Conservation (phyloP, 2,888 invertebrate species). For the Lithodes maja region DNA sequence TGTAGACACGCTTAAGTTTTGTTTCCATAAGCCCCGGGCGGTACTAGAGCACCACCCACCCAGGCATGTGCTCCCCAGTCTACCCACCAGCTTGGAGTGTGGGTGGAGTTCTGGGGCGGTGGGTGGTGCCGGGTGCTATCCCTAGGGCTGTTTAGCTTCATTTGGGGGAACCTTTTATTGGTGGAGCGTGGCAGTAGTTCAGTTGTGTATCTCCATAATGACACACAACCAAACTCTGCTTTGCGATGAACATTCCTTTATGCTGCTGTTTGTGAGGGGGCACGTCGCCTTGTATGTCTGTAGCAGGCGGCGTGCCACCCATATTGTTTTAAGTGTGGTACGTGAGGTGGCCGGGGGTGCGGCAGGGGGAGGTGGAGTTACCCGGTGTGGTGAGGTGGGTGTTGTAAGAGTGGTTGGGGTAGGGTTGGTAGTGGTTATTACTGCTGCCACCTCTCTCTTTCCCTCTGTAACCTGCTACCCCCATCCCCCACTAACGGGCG, state of each 20-base stretch:
- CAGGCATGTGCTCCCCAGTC: constrained; percentile 14
- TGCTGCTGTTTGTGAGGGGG: constrained; percentile 58
- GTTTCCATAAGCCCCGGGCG: constrained; percentile 46
- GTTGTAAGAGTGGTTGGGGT: background rate
- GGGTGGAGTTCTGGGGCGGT: constrained; percentile 23
- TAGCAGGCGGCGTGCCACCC: constrained; percentile 30
- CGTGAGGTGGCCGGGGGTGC: constrained; percentile 44
- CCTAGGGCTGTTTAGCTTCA: constrained; percentile 51
- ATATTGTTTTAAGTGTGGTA: constrained; percentile 59
- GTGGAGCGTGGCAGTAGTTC: constrained; percentile 60
- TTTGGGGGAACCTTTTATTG: constrained; percentile 66
- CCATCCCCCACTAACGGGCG: constrained; percentile 18
- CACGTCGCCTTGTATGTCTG: constrained; percentile 20
- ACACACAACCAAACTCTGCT: constrained; percentile 59
- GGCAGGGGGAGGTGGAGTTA: constrained; percentile 47
- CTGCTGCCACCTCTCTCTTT: constrained; percentile 31
- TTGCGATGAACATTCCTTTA: constrained; percentile 67
- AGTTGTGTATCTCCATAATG: constrained; percentile 56
- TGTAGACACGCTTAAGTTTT: constrained; percentile 55
- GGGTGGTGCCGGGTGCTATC: constrained; percentile 43
- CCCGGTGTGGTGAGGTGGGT: constrained; percentile 11
- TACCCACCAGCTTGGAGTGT: constrained; percentile 40
- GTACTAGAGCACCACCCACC: constrained; percentile 41
- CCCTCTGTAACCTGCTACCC: constrained; percentile 5
- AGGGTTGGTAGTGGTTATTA: constrained; percentile 35